A percentile compares a stretch with the other conserved stretches of the same genome.
These are phyloP conservation scores for Drosophila ambigua DNA, from an alignment of 1,140 invertebrate genomes.

Conservation along the genomic window DNA sequence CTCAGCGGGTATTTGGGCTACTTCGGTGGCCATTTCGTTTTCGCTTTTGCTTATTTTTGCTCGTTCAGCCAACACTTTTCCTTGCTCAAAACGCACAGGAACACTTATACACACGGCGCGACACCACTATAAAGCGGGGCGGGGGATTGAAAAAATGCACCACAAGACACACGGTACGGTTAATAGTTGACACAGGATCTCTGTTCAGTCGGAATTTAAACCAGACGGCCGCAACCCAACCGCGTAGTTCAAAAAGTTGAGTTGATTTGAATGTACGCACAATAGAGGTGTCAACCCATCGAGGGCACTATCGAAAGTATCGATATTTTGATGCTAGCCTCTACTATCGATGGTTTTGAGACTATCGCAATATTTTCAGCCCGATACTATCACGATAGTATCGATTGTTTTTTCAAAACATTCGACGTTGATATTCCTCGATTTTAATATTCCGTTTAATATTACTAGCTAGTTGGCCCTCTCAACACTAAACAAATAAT, in stretches of 20 bases:
- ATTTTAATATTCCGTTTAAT: too few relatives aligned
- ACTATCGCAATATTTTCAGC: too few relatives aligned
- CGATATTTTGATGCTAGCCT: too few relatives aligned
- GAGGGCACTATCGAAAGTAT: too few relatives aligned
- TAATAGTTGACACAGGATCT: constrained; percentile 26
- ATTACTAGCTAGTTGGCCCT: too few relatives aligned
- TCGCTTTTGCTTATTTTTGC: constrained; percentile 35
- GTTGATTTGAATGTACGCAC: not conserved
- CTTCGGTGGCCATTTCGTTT: constrained; percentile 89
- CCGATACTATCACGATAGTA: too few relatives aligned
- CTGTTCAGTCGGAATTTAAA: constrained; percentile 7
- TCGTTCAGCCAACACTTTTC: constrained; percentile 58
- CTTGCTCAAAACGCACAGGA: constrained; percentile 56
- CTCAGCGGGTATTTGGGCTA: constrained; percentile 86
- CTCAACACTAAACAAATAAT: too few relatives aligned
- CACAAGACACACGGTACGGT: constrained; percentile 43
- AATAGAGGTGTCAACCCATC: too few relatives aligned
- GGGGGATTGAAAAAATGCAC: constrained; percentile 48
- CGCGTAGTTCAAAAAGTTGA: constrained; percentile 59
- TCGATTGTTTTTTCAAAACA: too few relatives aligned
- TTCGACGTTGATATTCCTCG: too few relatives aligned
- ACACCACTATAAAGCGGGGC: too few relatives aligned
- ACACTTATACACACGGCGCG: constrained; percentile 25
- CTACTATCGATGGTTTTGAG: too few relatives aligned
- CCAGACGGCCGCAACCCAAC: constrained; percentile 47